Conservation (phyloP, 1,140 invertebrate genomes). For the Sinella curviseta region DNA sequence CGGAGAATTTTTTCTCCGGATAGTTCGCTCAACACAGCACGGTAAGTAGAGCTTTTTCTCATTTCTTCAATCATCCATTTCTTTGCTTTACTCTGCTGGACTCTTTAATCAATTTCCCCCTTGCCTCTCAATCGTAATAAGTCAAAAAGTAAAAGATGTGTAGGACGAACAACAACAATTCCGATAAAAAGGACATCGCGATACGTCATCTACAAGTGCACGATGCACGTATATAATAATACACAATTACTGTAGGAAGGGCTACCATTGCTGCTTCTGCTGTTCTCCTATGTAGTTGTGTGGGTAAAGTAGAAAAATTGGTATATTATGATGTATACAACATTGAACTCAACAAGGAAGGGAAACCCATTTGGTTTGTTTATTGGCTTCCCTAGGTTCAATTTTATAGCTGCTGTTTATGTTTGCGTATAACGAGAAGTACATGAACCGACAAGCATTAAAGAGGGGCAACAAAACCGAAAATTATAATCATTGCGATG, state of each 20-base stretch:
- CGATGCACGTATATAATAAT: too few species aligned
- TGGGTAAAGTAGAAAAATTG: background rate
- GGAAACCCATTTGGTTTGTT: background rate
- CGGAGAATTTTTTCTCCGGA: background rate
- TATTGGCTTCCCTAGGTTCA: background rate
- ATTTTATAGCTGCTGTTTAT: background rate
- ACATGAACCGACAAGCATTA: background rate
- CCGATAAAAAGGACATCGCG: background rate
- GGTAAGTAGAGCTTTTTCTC: background rate
- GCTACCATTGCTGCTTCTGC: background rate
- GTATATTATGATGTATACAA: background rate
- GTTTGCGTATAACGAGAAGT: background rate
- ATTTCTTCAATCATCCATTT: too few species aligned
- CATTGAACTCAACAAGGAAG: too few species aligned
- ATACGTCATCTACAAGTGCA: too few species aligned
- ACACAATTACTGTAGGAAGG: background rate
- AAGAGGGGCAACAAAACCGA: background rate
- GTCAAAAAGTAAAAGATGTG: background rate
- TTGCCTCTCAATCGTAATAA: background rate
- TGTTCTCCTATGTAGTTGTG: background rate
- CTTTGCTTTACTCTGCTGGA: background rate
- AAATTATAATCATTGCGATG: background rate
- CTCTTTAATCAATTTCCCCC: slow-evolving; percentile 14
- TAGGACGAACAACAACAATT: background rate
- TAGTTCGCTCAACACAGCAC: background rate